Evolutionary conservation across 2,888 invertebrate species (phyloP), one percentile per base, ranked within the genome.

Genomic region (Diachrysia chrysitis): DNA sequence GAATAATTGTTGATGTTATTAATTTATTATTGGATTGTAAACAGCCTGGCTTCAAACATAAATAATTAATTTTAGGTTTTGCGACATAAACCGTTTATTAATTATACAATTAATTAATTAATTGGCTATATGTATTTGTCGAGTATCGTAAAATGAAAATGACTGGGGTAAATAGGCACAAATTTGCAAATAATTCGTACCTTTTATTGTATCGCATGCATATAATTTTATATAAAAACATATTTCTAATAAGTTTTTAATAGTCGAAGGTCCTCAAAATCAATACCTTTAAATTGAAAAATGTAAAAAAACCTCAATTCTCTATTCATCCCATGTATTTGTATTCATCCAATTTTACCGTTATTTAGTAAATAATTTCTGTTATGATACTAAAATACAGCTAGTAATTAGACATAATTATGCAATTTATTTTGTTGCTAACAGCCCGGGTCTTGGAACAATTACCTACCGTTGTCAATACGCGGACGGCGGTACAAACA

Each of bases 401-500:
- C 4, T 0, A 37, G 5, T 16, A 37, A 4, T 2, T 42, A 37
- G 4, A 16, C 3, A 42, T 42, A 37, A 37, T 37, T 37, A 4
- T n/a, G 42, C n/a, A 42, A 42, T 6, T 42, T 42, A 42, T 42
- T 42, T 16, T 42, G 14, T 42, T 4, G n/a, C 42, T 6, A 6
- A 42, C n/a, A n/a, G 10, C 10, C n/a, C 42, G 3, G 19, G 17
- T 19, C 48, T 48, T 48, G 48, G 0, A 9, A 19, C 48, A 12
- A 21, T 21, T 19, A 51, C 48, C 10, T 51, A 51, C 48, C 19
- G 21, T 21, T 21, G 19, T 21, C 21, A 51, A 21, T 51, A 19
- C 19, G 21, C 21, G 48, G 48, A 51, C 48, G 48, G 21, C 48
- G 48, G 48, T 19, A 19, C 19, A 63, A 73, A 73, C 35, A 63